Evolutionary conservation across 2,888 invertebrate species (phyloP).

Genomic region (Lasioglossum pauxillum): DNA sequence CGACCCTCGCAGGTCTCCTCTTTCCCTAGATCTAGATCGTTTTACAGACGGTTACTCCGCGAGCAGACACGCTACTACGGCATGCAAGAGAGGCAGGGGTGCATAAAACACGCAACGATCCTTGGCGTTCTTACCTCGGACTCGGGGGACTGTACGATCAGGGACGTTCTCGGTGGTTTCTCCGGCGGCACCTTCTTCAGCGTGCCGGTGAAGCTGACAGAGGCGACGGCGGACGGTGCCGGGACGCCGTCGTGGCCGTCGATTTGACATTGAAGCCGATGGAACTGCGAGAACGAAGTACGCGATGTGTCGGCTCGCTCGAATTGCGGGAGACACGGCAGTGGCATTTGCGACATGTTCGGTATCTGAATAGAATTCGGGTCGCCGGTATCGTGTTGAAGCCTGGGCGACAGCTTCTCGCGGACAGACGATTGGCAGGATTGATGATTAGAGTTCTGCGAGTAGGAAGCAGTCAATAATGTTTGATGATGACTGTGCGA

Average conservation of each 20-base stretch:
- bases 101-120: background rate
- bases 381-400: conserved; percentile 75
- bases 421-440: conserved; percentile 74
- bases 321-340: conserved; percentile 79
- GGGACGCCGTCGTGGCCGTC: conserved; percentile 71
- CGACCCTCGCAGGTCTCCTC: too few relatives aligned
- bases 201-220: conserved; percentile 77
- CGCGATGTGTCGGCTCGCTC: conserved; percentile 79
- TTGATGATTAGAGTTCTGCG: conserved; percentile 69
- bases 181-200: conserved; percentile 83
- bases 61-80: background rate
- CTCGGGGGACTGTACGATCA: conserved; percentile 82
- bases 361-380: conserved; percentile 75
- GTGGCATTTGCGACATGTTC: conserved; percentile 80
- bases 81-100: conserved; percentile 18
- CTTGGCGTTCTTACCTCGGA: conserved; percentile 78
- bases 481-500: conserved; percentile 73
- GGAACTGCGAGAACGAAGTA: conserved; percentile 76
- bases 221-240: conserved; percentile 33
- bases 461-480: conserved; percentile 70
- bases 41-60: background rate
- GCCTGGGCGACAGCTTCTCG: conserved; percentile 80
- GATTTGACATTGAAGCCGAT: conserved; percentile 76
- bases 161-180: conserved; percentile 82
- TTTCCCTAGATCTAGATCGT: too few relatives aligned